A percentile compares a stretch with the other conserved stretches of the same genome.
phyloP scores from a whole-genome alignment of 2,797 vertebrate species.

The Myripristis jacobus region DNA sequence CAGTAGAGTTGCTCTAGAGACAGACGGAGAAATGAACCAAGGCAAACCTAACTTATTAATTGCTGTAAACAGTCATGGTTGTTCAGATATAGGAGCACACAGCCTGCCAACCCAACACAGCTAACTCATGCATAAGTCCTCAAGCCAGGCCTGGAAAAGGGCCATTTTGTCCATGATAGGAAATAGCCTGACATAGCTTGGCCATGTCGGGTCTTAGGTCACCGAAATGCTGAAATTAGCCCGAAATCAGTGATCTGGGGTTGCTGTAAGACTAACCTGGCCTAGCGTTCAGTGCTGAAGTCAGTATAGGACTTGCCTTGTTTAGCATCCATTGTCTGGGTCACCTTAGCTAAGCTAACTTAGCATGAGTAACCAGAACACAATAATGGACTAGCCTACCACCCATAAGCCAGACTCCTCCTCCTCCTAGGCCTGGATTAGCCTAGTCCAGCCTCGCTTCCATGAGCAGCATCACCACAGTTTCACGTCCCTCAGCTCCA shows the following conservation, averaged over 20 bases:
- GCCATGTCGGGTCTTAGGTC: slow-evolving; percentile 13
- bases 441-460: background rate
- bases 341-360: slow-evolving; percentile 52
- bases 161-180: slow-evolving; percentile 10
- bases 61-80: slow-evolving; percentile 64
- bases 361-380: slow-evolving; percentile 42
- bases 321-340: slow-evolving; percentile 31
- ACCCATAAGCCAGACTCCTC: background rate
- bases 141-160: slow-evolving; percentile 19
- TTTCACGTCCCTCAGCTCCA: slow-evolving; percentile 88
- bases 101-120: slow-evolving; percentile 35
- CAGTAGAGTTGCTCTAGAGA: slow-evolving; percentile 58
- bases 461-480: slow-evolving; percentile 83
- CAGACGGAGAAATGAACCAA: slow-evolving; percentile 48
- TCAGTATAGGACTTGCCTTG: background rate
- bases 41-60: slow-evolving; percentile 45
- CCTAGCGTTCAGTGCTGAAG: background rate
- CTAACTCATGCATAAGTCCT: slow-evolving; percentile 61
- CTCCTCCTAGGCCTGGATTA: background rate
- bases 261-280: slow-evolving; percentile 1
- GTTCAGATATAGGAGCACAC: slow-evolving; percentile 28
- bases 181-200: background rate
- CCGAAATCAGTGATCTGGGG: slow-evolving; percentile 40
- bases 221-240: slow-evolving; percentile 45
- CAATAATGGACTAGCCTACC: background rate